These are phyloP conservation scores for Hippocampus zosterae DNA, from an alignment of 2,113 vertebrate genomes.

Conservation along the genomic window DNA sequence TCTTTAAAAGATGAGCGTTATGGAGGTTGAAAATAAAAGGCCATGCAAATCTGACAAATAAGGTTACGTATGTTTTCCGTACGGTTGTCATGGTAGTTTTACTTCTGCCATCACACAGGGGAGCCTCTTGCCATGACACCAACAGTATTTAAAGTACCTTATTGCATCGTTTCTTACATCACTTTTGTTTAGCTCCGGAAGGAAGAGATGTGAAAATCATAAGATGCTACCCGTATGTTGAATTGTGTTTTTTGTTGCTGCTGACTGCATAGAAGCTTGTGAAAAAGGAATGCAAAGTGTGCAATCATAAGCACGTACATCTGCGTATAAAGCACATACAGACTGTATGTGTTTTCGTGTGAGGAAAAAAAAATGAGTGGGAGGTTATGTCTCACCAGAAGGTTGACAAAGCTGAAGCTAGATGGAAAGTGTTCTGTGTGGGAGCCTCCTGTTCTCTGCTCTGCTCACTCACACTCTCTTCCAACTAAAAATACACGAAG, in stretches of 20 bases:
- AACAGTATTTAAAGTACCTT: neutral
- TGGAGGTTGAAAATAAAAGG: too few relatives aligned
- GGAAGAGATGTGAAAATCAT: neutral
- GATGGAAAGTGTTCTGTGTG: conserved; percentile 53
- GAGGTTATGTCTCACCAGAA: conserved; percentile 49
- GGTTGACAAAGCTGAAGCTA: conserved; percentile 51
- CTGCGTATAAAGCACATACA: neutral
- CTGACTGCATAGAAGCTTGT: conserved; percentile 24
- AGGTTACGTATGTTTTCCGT: neutral
- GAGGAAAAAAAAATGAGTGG: conserved; percentile 17
- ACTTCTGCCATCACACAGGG: neutral
- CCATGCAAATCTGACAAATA: neutral
- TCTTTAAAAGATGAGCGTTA: too few relatives aligned
- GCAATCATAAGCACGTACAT: conserved; percentile 14
- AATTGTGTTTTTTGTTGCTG: conserved; percentile 30
- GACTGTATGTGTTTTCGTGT: conserved; percentile 4
- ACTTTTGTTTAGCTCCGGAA: neutral
- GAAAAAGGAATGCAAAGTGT: conserved; percentile 14
- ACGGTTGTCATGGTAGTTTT: neutral
- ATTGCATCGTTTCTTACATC: neutral
- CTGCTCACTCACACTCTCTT: conserved; percentile 31
- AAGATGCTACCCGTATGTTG: neutral
- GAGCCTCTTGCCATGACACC: neutral
- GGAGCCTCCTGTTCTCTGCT: conserved; percentile 45
- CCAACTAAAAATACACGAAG: conserved; percentile 41